Percentiles rank a stretch among this genome's conserved stretches.
phyloP scores from a whole-genome alignment of 2,113 vertebrate species.

The Sula dactylatra region DNA sequence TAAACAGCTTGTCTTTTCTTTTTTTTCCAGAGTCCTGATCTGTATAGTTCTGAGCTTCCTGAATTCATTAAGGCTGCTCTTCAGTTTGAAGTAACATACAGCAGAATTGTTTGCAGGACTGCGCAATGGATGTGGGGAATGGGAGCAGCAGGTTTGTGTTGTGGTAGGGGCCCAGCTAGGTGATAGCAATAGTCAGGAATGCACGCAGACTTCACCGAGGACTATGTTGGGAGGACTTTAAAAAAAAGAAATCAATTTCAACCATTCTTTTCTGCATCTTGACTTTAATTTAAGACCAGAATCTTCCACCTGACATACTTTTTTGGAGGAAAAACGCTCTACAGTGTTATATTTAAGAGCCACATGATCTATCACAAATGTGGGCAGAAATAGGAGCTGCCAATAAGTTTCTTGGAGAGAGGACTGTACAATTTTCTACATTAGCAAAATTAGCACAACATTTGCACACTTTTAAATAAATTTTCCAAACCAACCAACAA shows the following conservation, averaged over 20 bases:
- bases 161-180: background rate
- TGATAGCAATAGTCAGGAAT: background rate
- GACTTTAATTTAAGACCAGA: background rate
- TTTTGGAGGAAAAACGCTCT: background rate
- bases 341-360: background rate
- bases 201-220: background rate
- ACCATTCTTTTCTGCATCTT: background rate
- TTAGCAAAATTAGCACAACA: background rate
- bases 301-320: background rate
- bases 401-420: background rate
- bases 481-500: background rate
- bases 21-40: background rate
- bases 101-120: background rate
- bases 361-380: background rate
- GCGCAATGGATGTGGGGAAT: background rate
- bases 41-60: background rate
- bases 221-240: background rate
- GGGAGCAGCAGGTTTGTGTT: rapidly evolving
- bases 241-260: background rate
- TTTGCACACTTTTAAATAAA: background rate
- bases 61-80: background rate
- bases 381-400: background rate
- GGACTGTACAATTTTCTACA: background rate
- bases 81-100: background rate
- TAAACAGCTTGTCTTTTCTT: background rate